These are phyloP conservation scores for Misgurnus anguillicaudatus DNA, from an alignment of 2,113 vertebrate genomes.

Conservation along the genomic window DNA sequence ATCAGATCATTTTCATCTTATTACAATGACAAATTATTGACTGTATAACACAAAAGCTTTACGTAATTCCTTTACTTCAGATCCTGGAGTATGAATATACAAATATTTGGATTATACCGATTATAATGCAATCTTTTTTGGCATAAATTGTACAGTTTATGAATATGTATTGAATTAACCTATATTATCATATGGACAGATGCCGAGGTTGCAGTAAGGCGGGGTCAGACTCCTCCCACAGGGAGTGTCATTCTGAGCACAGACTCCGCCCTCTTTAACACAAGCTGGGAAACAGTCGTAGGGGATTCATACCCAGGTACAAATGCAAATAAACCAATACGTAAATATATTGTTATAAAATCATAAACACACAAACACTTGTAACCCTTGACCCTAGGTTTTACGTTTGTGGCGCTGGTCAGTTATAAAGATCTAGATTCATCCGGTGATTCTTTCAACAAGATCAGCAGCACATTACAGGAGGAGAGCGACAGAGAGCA, in stretches of 20 bases:
- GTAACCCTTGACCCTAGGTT: slow-evolving; percentile 61
- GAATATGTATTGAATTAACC: neutral
- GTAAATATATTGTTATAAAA: neutral
- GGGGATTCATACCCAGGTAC: slow-evolving; percentile 62
- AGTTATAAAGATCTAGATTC: slow-evolving; percentile 69
- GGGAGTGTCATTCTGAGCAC: slow-evolving; percentile 60
- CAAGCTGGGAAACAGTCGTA: slow-evolving; percentile 72
- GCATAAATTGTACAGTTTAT: no score
- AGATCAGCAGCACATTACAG: slow-evolving; percentile 37
- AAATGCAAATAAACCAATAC: neutral
- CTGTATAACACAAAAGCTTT: no score
- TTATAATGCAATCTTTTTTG: no score
- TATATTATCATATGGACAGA: slow-evolving; percentile 61
- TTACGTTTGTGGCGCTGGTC: slow-evolving; percentile 70
- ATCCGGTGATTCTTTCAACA: slow-evolving; percentile 60
- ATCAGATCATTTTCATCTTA: no score
- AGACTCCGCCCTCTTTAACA: slow-evolving; percentile 61
- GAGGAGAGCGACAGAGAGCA: neutral
- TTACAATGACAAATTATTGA: no score
- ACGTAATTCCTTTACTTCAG: no score
- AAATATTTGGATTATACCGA: no score
- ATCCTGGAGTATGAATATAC: no score
- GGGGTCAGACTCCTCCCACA: slow-evolving; percentile 45
- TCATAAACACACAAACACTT: neutral
- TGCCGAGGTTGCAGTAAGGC: slow-evolving; percentile 64